A percentile compares a stretch with the other conserved stretches of the same genome.
phyloP scores from a whole-genome alignment of 2,113 vertebrate species.

The Myotis brandtii region DNA sequence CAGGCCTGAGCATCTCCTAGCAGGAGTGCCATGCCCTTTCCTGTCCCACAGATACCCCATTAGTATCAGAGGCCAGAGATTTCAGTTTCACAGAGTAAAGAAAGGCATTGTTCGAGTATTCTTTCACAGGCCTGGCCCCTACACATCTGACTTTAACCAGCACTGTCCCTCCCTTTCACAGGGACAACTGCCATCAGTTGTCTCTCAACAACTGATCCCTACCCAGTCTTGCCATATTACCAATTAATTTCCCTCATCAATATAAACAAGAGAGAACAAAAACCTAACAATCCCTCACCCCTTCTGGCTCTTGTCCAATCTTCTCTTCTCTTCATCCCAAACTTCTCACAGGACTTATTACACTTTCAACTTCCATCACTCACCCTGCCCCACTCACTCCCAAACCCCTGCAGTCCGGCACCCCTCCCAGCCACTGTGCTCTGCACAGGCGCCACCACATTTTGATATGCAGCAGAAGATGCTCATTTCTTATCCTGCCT shows the following conservation, averaged over 20 bases:
- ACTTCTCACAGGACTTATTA: not conserved
- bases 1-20: not conserved
- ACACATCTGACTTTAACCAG: not conserved
- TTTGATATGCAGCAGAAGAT: not conserved
- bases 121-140: not conserved
- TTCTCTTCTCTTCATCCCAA: not conserved
- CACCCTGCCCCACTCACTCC: not conserved
- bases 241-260: not conserved
- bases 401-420: not conserved
- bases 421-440: not conserved
- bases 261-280: constrained; percentile 1
- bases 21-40: not conserved
- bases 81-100: not conserved
- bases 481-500: not conserved
- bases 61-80: not conserved
- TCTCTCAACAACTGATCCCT: not conserved
- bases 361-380: not conserved
- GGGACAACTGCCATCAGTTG: not conserved
- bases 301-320: not conserved
- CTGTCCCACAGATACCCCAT: not conserved
- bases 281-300: not conserved
- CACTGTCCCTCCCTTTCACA: not conserved
- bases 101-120: not conserved
- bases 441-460: not conserved
- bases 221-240: not conserved